Base-by-base conservation (phyloP, 2,888 invertebrate genomes). In the Hololepta plana region DNA sequence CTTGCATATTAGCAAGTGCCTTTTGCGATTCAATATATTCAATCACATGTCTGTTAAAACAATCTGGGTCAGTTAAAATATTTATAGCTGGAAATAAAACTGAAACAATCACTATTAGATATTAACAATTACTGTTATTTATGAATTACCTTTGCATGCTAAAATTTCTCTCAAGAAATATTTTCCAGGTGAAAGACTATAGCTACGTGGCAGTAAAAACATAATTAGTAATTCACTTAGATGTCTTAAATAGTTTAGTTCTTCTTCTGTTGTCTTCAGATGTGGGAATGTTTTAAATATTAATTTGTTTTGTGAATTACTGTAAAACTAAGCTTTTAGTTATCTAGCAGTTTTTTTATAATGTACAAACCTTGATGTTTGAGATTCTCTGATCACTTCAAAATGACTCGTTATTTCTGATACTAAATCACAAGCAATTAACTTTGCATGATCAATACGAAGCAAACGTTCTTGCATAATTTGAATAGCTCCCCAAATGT, bases 21-120 rank as follows among this genome's bases (percentile, higher is more conserved):
- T 81, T 72, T 35, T 84, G 77, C 12, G 77, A 75, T 49, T 82
- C 75, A 34, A 90, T 67, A 48, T 84, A 85, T 35, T 71, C 67
- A 29, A 87, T 65, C 32, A 90, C 70, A 51, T 82, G 81, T 48
- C 76, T 76, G 53, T 90, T 90, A 41, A 90, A 80, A 48, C 82
- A 87, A 57, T 88, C 87, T 4, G 90, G 87, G 47, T 88, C 82
- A 4, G 85, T 85, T 21, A 90, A 53, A 43, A 76, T 61, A 45
- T 88, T 76, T 41, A 90, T 74, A 31, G 77, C 68, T 27, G 84
- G 82, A 49, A 79, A 76, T 31, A 90, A 59, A 34, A 82, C 81
- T 81, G 43, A 29, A 60, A 60, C 13, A 23, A 13, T 24, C 12
- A 24, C 12, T 10, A 15, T 14, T 13, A 23, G 8, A 7, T 26